Evolutionary conservation across 1,140 invertebrate genomes (phyloP).

Genomic region (Meloidogyne chitwoodi): DNA sequence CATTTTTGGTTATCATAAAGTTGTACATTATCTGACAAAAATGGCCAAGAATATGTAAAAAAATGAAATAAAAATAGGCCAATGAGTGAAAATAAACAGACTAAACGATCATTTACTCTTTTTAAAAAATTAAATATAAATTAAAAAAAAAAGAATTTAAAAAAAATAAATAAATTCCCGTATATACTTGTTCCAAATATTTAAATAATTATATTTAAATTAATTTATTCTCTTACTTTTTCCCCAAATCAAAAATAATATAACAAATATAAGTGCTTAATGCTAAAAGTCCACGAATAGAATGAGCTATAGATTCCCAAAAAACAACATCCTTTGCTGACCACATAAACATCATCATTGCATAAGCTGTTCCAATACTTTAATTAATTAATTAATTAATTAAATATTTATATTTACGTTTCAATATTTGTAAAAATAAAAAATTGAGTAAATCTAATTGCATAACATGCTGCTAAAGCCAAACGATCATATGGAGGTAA

Average conservation of each 20-base stretch:
- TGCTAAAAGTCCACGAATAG: constrained; percentile 12
- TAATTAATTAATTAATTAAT: constrained; percentile 11
- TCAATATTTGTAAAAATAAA: constrained; percentile 34
- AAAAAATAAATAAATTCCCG: no score
- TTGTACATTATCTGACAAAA: constrained; percentile 20
- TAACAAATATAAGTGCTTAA: constrained; percentile 24
- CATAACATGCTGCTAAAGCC: constrained; percentile 25
- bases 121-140: no score
- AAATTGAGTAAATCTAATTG: constrained; percentile 37
- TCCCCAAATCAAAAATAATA: constrained; percentile 36
- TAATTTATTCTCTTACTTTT: background rate
- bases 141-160: no score
- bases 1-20: constrained; percentile 9
- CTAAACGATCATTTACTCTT: constrained; percentile 29
- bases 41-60: constrained; percentile 40
- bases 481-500: constrained; percentile 25
- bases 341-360: constrained; percentile 46
- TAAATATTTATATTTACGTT: constrained; percentile 21
- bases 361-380: constrained; percentile 30
- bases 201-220: background rate
- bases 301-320: constrained; percentile 27
- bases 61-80: constrained; percentile 31
- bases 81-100: constrained; percentile 14
- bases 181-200: no score
- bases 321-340: constrained; percentile 12